Evolutionary conservation across 2,888 invertebrate species (phyloP), one percentile per base, ranked within the genome.

Genomic region (Deilephila porcellus): DNA sequence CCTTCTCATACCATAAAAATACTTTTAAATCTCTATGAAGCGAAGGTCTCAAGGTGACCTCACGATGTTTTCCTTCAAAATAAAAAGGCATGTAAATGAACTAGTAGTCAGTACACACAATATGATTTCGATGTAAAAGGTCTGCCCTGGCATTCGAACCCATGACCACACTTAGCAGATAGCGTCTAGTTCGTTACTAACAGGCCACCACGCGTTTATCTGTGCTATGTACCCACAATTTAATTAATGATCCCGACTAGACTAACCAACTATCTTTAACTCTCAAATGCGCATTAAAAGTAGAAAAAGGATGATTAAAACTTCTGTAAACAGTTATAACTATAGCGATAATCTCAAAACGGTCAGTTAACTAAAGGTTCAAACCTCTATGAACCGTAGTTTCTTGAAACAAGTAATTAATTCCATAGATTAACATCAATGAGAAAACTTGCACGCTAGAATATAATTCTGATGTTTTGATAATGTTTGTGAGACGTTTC

Each of bases 331-430:
- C 56, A n/a, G n/a, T 17, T 56, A 56, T 56, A 32, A 63, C 20
- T 25, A n/a, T 37, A n/a, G 56, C 45, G 67, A 67, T 67, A 67
- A 67, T 67, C 67, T 67, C 11, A 67, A n/a, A 67, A 67, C 45
- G 45, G 67, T 25, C 67, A 67, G 67, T 67, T 67, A 45, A 67
- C 67, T 8, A 45, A 45, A 67, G 67, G 67, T 67, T 67, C 67
- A 67, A 67, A 52, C 45, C 45, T 67, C 34, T 67, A 67, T 45
- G 45, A 64, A 67, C 67, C 67, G 67, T 67, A 67, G 52, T 67
- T 67, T 67, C 67, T 67, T 67, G 67, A 67, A 67, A 67, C 67
- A 67, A 67, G 45, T 67, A 67, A 67, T 67, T 67, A 67, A 67
- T 67, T 67, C 52, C 45, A 17, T 45, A 52, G 67, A 67, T 67